Percentiles rank a stretch among this genome's conserved stretches.
Evolutionary conservation across 2,113 vertebrate genomes (phyloP).

Genomic region (Anhinga rufa): DNA sequence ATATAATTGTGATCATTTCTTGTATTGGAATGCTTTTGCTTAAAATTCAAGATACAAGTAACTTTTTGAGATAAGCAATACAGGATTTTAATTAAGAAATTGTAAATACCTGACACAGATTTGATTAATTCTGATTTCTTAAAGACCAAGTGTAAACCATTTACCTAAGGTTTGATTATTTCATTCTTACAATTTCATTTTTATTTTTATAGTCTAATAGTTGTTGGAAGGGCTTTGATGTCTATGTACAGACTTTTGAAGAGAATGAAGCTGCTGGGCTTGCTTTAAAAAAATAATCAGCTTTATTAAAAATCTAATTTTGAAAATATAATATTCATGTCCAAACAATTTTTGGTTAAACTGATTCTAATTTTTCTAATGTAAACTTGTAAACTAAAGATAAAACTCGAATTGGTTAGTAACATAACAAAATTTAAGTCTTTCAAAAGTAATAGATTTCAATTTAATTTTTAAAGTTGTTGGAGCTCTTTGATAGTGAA

Average conservation of each 20-base stretch:
- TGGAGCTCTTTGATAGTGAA: conserved; percentile 98
- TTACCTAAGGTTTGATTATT: neutral
- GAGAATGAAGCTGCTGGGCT: neutral
- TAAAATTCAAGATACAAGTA: neutral
- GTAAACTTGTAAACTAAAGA: neutral
- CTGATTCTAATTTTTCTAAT: neutral
- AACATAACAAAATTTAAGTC: neutral
- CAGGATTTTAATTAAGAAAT: neutral
- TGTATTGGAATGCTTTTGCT: neutral
- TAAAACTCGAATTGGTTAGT: neutral
- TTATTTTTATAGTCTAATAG: neutral
- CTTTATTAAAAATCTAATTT: neutral
- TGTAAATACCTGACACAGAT: neutral
- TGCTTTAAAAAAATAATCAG: neutral
- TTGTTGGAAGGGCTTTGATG: neutral
- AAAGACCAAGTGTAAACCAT: neutral
- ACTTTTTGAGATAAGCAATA: neutral
- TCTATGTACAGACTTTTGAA: neutral
- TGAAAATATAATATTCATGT: neutral
- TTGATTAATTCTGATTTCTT: neutral
- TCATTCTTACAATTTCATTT: neutral
- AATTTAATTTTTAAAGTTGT: conserved; percentile 77
- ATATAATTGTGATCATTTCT: neutral
- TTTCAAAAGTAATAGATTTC: conserved; percentile 64
- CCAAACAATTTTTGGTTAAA: neutral